Evolutionary conservation across 2,113 vertebrate genomes (phyloP).

Genomic region (Pogonocichla stellata): DNA sequence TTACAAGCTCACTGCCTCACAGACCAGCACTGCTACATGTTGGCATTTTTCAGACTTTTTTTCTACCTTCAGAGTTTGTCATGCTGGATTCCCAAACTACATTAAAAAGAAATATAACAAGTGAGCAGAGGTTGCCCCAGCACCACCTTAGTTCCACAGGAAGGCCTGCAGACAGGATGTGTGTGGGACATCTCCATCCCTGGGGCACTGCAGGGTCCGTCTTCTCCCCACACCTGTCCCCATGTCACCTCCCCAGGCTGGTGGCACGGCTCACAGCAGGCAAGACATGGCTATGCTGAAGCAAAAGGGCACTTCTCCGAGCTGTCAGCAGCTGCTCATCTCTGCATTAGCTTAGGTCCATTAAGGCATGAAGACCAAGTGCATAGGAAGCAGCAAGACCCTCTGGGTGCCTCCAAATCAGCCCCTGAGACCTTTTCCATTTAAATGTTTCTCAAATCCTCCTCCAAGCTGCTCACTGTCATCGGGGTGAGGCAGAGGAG

Average conservation of each 20-base stretch:
- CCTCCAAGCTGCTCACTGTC: not conserved
- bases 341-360: not conserved
- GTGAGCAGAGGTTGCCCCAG: not conserved
- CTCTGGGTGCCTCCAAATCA: not conserved
- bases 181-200: not conserved
- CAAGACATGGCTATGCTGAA: not conserved
- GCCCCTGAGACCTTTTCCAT: not conserved
- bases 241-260: not conserved
- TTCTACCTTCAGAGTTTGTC: not conserved
- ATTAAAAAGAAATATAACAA: not conserved
- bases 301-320: slow-evolving; percentile 46
- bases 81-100: not conserved
- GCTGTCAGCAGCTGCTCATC: not conserved
- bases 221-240: not conserved
- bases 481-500: not conserved
- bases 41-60: not conserved
- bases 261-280: not conserved
- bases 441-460: not conserved
- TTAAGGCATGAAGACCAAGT: slow-evolving; percentile 63
- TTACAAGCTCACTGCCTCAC: not conserved
- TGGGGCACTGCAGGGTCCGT: fast-evolving
- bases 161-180: not conserved
- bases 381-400: slow-evolving; percentile 40
- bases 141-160: fast-evolving
- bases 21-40: fast-evolving